Evolutionary conservation across 1,140 invertebrate genomes (phyloP).

Genomic region (Chionoecetes opilio): DNA sequence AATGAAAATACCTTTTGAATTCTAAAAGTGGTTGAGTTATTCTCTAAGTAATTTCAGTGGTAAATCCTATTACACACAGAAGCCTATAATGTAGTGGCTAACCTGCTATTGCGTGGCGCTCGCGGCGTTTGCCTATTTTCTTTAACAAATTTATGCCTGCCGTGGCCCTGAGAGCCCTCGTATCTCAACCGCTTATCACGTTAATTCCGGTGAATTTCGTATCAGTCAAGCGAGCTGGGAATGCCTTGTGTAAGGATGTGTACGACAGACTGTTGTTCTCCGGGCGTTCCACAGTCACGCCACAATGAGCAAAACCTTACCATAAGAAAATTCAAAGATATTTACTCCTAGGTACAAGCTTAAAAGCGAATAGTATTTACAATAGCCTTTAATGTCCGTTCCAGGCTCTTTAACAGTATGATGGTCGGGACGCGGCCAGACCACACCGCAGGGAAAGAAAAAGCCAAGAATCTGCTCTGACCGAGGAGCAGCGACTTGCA

Average conservation of each 20-base stretch:
- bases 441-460: not conserved
- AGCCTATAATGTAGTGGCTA: not conserved
- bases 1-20: not conserved
- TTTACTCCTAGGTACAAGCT: not conserved
- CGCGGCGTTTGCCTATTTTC: not conserved
- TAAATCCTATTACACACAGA: constrained; percentile 11
- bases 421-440: not conserved
- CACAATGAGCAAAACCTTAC: not conserved
- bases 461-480: not conserved
- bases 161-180: not conserved
- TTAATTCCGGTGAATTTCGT: constrained; percentile 21
- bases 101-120: not conserved
- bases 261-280: not conserved
- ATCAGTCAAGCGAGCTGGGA: not conserved
- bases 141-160: not conserved
- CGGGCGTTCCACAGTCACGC: not conserved
- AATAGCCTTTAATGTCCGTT: not conserved
- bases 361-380: not conserved
- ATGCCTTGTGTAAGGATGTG: not conserved
- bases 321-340: not conserved
- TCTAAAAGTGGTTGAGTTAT: not conserved
- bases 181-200: not conserved
- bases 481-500: not conserved
- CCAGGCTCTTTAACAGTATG: not conserved
- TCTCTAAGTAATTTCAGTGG: not conserved